Percentiles rank a stretch among this genome's conserved stretches.
Conservation (phyloP, 2,888 invertebrate species). For the Axea sp. region DNA sequence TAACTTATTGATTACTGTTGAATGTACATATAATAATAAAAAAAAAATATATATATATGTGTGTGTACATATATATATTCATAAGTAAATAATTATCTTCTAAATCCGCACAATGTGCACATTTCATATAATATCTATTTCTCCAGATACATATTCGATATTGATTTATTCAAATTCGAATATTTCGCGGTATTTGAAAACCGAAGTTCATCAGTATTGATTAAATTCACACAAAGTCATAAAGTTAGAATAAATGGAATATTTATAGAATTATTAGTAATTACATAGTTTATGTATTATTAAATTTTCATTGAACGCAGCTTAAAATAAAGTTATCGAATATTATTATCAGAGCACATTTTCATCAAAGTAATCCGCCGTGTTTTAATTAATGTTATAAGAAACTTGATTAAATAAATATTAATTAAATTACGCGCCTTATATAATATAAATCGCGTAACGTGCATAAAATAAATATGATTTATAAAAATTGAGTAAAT, state of each 20-base stretch:
- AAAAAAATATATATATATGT: too few species aligned
- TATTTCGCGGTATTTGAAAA: constrained; percentile 6
- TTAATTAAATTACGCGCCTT: too few species aligned
- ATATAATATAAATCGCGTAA: too few species aligned
- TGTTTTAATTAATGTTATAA: not conserved
- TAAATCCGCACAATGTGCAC: constrained; percentile 1
- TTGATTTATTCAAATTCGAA: constrained; percentile 22
- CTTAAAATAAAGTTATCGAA: constrained; percentile 1
- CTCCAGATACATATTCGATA: not conserved
- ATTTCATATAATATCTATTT: constrained; percentile 4
- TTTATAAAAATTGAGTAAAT: too few species aligned
- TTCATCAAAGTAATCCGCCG: not conserved
- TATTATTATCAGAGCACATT: not conserved
- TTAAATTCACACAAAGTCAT: constrained; percentile 1
- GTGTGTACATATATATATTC: too few species aligned
- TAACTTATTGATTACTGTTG: too few species aligned
- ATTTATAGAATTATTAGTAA: constrained; percentile 9
- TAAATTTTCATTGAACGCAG: constrained; percentile 9
- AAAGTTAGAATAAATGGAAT: constrained; percentile 2
- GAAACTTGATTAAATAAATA: too few species aligned
- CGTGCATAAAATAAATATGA: too few species aligned
- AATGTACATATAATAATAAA: too few species aligned
- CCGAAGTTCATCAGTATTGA: constrained; percentile 24
- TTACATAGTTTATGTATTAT: constrained; percentile 6
- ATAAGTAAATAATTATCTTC: constrained; percentile 5